Percentiles rank a stretch among this genome's conserved stretches.
phyloP scores from a whole-genome alignment of 2,888 invertebrate species.

The Callyntrura guangdongensis region DNA sequence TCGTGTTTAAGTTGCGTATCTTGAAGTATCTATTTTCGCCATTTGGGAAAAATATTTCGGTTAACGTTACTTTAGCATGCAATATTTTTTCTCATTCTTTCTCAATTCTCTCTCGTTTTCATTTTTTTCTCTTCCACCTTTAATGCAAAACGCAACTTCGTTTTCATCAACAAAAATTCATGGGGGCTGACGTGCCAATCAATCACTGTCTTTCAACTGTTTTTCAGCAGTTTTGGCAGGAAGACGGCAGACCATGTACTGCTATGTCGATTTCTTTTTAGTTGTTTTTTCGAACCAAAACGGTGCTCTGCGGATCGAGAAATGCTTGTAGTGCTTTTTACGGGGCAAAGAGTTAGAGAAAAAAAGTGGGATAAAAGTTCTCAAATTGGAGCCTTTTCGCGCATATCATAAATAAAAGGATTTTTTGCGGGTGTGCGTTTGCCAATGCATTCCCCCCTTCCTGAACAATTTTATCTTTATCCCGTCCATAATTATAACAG shows the following conservation, averaged over 20 bases:
- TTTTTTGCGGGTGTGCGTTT: no score
- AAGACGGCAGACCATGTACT: neutral
- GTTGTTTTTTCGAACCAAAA: neutral
- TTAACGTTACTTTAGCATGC: constrained; percentile 41
- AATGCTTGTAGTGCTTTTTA: neutral
- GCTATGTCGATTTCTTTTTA: no score
- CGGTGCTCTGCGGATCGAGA: neutral
- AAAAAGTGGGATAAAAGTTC: constrained; percentile 2
- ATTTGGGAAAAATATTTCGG: constrained; percentile 1
- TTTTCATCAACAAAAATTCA: constrained; percentile 64
- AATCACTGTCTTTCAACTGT: constrained; percentile 74
- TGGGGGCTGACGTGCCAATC: constrained; percentile 76
- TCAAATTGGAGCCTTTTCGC: no score
- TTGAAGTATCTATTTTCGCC: neutral
- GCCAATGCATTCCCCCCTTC: no score
- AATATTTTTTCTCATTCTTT: constrained; percentile 34
- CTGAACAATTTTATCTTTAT: no score
- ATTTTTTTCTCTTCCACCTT: constrained; percentile 22
- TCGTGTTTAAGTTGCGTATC: neutral
- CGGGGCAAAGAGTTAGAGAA: neutral
- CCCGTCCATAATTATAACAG: no score
- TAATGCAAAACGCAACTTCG: constrained; percentile 12
- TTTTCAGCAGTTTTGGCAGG: constrained; percentile 38
- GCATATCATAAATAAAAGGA: no score
- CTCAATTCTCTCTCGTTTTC: constrained; percentile 28